Conservation (phyloP, 2,888 invertebrate genomes). For the Drosophila sordidula region DNA sequence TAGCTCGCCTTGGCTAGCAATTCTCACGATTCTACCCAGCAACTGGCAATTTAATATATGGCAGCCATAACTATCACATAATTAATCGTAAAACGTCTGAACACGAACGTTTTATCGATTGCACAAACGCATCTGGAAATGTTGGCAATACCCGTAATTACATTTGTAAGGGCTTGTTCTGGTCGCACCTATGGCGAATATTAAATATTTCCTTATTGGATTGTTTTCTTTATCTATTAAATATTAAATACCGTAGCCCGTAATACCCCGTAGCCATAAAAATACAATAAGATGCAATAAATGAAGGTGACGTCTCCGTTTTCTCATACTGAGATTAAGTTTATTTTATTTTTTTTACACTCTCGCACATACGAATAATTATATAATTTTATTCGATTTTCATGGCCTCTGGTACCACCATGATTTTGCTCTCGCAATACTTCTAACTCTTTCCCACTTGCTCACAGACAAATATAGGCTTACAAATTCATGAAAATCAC, state of each 20-base stretch:
- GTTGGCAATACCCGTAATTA: slow-evolving; percentile 28
- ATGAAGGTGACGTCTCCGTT: not conserved
- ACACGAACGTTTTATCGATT: slow-evolving; percentile 57
- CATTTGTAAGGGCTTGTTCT: slow-evolving; percentile 16
- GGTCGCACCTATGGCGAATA: slow-evolving; percentile 23
- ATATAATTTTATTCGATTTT: not conserved
- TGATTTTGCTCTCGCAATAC: too few species aligned
- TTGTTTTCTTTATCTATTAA: slow-evolving; percentile 4
- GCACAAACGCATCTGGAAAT: slow-evolving; percentile 20
- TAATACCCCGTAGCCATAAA: not conserved
- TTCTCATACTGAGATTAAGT: not conserved
- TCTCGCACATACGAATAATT: not conserved
- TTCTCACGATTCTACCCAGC: slow-evolving; percentile 63
- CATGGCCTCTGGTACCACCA: too few species aligned
- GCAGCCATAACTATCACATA: slow-evolving; percentile 71
- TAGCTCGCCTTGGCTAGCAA: slow-evolving; percentile 38
- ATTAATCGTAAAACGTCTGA: slow-evolving; percentile 40
- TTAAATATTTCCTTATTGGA: slow-evolving; percentile 37
- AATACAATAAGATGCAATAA: not conserved
- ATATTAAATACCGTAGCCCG: not conserved
- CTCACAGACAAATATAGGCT: not conserved
- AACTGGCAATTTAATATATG: slow-evolving; percentile 61
- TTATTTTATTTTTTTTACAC: not conserved
- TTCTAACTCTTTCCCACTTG: not conserved
- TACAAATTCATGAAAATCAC: slow-evolving; percentile 1